Conservation (phyloP, 1,140 invertebrate genomes). For the Arion vulgaris region DNA sequence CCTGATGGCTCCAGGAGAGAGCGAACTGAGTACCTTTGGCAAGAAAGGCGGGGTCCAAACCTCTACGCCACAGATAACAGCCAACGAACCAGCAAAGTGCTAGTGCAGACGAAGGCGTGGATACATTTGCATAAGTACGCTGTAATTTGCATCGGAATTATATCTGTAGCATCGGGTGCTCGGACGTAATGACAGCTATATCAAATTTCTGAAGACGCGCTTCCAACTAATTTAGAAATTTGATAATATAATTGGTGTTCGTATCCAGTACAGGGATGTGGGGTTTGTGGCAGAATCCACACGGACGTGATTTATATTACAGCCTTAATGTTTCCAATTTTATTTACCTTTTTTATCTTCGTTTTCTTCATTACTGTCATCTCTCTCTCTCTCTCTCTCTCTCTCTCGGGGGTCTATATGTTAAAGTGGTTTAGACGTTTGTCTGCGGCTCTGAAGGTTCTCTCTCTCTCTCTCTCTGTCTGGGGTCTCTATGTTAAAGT, state of each 20-base stretch:
- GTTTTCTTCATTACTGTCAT: too few relatives aligned
- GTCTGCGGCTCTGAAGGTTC: too few relatives aligned
- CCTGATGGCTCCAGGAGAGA: too few relatives aligned
- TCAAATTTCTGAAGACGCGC: background rate
- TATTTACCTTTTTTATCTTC: too few relatives aligned
- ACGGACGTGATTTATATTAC: background rate
- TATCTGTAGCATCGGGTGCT: background rate
- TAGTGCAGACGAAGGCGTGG: background rate
- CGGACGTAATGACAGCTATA: background rate
- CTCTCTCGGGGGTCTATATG: too few relatives aligned
- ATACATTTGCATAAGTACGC: constrained; percentile 8
- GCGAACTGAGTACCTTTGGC: too few relatives aligned
- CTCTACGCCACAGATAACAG: too few relatives aligned
- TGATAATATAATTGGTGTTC: background rate
- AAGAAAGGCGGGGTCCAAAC: too few relatives aligned
- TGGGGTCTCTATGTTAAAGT: too few relatives aligned
- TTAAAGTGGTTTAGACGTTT: too few relatives aligned
- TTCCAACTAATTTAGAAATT: constrained; percentile 1
- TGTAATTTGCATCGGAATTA: constrained; percentile 25
- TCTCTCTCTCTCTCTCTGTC: background rate
- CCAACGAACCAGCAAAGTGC: background rate
- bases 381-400: too few relatives aligned
- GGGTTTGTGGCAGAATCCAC: background rate
- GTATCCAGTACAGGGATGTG: background rate
- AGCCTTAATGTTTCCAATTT: background rate